Percentiles rank a stretch among this genome's conserved stretches.
Evolutionary conservation across 2,797 vertebrate species (phyloP).

Genomic region (Natrix natrix): DNA sequence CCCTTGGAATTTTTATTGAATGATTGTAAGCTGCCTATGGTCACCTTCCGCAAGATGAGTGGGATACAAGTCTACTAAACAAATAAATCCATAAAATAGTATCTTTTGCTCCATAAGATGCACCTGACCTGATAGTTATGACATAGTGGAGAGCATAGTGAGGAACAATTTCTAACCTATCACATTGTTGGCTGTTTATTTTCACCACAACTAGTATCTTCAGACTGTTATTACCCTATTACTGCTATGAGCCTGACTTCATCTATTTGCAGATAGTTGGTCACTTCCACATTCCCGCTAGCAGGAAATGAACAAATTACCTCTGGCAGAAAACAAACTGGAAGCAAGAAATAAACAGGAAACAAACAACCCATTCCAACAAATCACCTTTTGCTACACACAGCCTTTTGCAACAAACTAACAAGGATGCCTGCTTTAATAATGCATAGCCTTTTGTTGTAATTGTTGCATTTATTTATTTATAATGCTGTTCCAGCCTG

Average conservation of each 20-base stretch:
- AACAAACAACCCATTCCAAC: neutral
- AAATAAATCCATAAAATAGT: too few relatives aligned
- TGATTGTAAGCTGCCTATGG: too few relatives aligned
- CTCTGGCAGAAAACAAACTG: conserved; percentile 1
- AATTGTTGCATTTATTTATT: conserved; percentile 13
- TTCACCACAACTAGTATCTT: conserved; percentile 1
- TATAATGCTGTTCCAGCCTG: conserved; percentile 41
- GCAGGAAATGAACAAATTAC: conserved; percentile 38
- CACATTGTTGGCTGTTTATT: conserved; percentile 14
- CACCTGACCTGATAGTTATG: neutral
- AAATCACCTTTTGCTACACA: conserved; percentile 32
- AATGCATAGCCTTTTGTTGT: conserved; percentile 35
- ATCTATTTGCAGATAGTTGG: conserved; percentile 13
- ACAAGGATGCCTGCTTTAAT: conserved; percentile 35
- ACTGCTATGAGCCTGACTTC: conserved; percentile 9
- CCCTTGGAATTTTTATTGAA: too few relatives aligned
- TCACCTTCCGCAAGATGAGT: too few relatives aligned
- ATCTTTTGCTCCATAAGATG: too few relatives aligned
- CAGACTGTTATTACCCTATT: conserved; percentile 3
- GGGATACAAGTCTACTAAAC: too few relatives aligned
- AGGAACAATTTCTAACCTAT: neutral
- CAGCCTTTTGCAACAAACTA: conserved; percentile 27
- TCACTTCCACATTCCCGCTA: conserved; percentile 35
- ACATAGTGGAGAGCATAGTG: neutral
- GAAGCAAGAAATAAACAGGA: neutral